Evolutionary conservation across 2,797 vertebrate genomes (phyloP).

Genomic region (Sebastes baramenuke): DNA sequence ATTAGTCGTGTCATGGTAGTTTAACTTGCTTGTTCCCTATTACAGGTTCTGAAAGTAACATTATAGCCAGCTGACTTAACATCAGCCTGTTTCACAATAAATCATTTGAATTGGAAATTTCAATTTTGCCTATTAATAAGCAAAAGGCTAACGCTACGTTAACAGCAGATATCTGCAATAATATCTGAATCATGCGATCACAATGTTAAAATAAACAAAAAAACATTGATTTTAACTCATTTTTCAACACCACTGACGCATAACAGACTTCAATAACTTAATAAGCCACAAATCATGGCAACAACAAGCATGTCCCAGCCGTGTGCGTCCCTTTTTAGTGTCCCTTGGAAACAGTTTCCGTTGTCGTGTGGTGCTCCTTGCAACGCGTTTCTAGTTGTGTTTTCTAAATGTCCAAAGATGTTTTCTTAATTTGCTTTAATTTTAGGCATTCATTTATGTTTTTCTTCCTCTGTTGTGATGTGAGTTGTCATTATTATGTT

Average conservation of each 20-base stretch:
- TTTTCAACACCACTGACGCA: not conserved
- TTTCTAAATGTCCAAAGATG: not conserved
- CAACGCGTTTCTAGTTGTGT: not conserved
- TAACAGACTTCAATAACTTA: not conserved
- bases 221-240: not conserved
- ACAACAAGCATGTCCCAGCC: not conserved
- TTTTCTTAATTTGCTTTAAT: not conserved
- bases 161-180: not conserved
- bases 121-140: not conserved
- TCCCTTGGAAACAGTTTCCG: not conserved
- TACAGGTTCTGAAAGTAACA: not conserved
- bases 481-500: not conserved
- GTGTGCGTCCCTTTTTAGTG: not conserved
- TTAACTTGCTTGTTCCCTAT: not conserved
- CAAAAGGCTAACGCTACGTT: not conserved
- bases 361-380: not conserved
- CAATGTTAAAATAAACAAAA: not conserved
- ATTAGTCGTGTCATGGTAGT: not conserved
- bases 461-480: not conserved
- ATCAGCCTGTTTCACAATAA: not conserved
- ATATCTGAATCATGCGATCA: not conserved
- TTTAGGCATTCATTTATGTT: accelerated
- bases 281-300: not conserved
- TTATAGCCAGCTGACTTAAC: not conserved
- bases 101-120: not conserved